Conservation (phyloP, 2,888 invertebrate species). For the Steromphala cineraria region DNA sequence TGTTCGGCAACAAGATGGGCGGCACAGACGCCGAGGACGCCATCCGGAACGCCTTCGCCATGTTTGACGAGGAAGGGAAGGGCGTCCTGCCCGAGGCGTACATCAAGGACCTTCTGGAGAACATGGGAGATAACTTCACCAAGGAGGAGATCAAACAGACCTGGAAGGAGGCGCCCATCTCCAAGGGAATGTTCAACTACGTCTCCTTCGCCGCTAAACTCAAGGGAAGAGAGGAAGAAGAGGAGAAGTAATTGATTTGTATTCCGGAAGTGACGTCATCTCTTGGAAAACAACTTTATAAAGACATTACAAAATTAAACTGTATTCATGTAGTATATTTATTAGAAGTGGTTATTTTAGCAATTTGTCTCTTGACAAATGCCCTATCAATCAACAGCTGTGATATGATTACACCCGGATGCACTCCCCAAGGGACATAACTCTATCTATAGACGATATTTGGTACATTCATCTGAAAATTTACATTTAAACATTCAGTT, state of each 20-base stretch:
- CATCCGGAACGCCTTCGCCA: conserved; percentile 76
- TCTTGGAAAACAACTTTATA: too few relatives aligned
- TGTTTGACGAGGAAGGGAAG: conserved; percentile 76
- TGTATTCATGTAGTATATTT: too few relatives aligned
- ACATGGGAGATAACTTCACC: conserved; percentile 74
- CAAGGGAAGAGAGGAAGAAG: conserved; percentile 77
- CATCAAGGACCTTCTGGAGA: conserved; percentile 73
- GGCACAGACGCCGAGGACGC: conserved; percentile 77
- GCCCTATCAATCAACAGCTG: too few relatives aligned
- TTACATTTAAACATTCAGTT: too few relatives aligned
- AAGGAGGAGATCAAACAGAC: conserved; percentile 73
- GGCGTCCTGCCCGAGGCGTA: conserved; percentile 76
- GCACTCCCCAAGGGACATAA: too few relatives aligned
- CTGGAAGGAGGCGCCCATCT: conserved; percentile 76
- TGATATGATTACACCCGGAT: too few relatives aligned
- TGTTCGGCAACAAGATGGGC: conserved; percentile 74
- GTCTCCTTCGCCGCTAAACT: conserved; percentile 76
- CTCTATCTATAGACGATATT: too few relatives aligned
- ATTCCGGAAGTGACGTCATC: too few relatives aligned
- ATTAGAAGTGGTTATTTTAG: too few relatives aligned
- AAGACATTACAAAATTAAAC: too few relatives aligned
- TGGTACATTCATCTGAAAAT: too few relatives aligned
- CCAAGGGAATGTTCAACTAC: conserved; percentile 76
- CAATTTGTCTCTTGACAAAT: too few relatives aligned
- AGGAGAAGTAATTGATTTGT: conserved; percentile 33